Conservation (phyloP, 2,797 vertebrate genomes). For the Saxicola maurus region DNA sequence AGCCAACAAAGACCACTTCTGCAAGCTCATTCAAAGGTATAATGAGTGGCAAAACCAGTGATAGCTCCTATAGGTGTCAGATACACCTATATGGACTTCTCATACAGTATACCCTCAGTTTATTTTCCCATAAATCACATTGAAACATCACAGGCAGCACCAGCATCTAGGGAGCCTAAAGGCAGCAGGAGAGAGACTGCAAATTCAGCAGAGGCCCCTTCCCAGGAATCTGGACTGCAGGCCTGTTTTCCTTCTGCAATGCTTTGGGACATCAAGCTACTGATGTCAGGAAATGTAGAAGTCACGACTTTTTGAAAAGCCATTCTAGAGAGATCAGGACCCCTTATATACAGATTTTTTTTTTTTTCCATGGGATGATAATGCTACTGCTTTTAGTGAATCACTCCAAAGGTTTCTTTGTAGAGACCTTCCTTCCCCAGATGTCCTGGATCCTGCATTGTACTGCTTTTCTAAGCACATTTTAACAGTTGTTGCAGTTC, state of each 20-base stretch:
- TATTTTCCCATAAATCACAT: background rate
- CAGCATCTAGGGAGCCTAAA: background rate
- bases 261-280: background rate
- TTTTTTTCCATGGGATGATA: background rate
- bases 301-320: background rate
- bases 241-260: background rate
- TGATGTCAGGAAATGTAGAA: background rate
- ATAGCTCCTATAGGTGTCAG: background rate
- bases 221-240: background rate
- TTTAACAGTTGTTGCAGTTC: background rate
- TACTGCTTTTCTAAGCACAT: background rate
- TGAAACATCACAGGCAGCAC: background rate
- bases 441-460: background rate
- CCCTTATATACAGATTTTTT: background rate
- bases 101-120: background rate
- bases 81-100: background rate
- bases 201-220: background rate
- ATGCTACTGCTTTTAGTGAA: background rate
- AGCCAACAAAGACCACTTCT: background rate
- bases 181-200: rapidly evolving
- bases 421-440: background rate
- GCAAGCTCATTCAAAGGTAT: background rate
- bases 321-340: background rate
- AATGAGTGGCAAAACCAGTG: background rate
- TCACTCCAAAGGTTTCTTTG: background rate